Percentiles rank a stretch among this genome's conserved stretches.
Conservation (phyloP, 2,113 vertebrate species). For the Syngnathus typhle region DNA sequence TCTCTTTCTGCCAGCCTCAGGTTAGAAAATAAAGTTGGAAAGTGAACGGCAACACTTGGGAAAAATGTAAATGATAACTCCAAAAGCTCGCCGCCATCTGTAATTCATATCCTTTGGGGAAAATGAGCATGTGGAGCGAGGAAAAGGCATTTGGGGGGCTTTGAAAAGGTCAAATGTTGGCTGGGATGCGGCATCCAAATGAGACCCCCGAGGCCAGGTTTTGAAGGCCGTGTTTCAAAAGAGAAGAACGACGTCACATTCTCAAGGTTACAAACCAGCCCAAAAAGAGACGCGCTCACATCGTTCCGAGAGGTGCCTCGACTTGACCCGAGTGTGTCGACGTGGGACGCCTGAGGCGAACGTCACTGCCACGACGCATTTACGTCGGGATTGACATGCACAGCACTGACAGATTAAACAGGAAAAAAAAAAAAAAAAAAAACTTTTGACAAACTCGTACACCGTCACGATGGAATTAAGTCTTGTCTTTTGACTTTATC, state of each 20-base stretch:
- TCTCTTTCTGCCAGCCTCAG: constrained; percentile 25
- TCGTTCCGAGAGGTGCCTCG: constrained; percentile 1
- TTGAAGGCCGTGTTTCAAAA: constrained; percentile 56
- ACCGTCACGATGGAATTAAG: not conserved
- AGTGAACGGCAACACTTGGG: constrained; percentile 6
- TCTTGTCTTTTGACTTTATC: not conserved
- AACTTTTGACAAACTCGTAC: too few species aligned
- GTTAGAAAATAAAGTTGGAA: constrained; percentile 23
- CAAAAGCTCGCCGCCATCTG: constrained; percentile 42
- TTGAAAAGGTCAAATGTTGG: constrained; percentile 63
- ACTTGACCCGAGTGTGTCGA: constrained; percentile 6
- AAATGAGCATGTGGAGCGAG: constrained; percentile 48
- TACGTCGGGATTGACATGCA: not conserved
- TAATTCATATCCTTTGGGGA: constrained; percentile 43
- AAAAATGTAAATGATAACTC: constrained; percentile 32
- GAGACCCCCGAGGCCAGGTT: constrained; percentile 49
- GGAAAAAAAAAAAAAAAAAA: too few species aligned
- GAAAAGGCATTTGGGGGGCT: constrained; percentile 42
- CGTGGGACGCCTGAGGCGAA: not conserved
- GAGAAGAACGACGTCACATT: constrained; percentile 53
- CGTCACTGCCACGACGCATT: not conserved
- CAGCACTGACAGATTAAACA: not conserved
- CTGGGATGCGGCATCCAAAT: constrained; percentile 55
- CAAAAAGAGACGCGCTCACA: not conserved
- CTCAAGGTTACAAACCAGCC: constrained; percentile 50